Conservation (phyloP, 2,113 vertebrate species). For the Chionis minor region DNA sequence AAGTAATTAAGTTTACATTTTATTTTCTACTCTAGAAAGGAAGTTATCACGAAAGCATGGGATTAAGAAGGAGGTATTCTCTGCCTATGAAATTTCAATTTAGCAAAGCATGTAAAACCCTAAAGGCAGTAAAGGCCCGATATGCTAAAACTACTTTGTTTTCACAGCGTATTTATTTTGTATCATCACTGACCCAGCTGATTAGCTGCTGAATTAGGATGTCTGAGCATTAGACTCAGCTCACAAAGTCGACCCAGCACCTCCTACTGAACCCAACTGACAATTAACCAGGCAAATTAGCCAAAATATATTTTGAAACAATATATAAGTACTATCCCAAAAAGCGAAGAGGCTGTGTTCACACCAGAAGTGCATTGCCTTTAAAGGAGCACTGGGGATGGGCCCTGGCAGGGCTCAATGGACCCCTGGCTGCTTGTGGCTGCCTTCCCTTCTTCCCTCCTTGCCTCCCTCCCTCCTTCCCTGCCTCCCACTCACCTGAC, state of each 20-base stretch:
- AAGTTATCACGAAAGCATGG: conserved; percentile 67
- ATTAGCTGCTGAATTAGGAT: conserved; percentile 65
- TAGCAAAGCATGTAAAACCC: conserved; percentile 66
- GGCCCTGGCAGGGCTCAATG: not conserved
- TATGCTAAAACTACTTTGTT: conserved; percentile 59
- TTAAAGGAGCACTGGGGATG: not conserved
- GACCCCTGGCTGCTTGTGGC: not conserved
- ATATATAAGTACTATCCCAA: not conserved
- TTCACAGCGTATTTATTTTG: conserved; percentile 68
- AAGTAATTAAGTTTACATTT: conserved; percentile 76
- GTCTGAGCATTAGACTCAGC: not conserved
- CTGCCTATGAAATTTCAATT: conserved; percentile 77
- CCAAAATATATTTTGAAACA: not conserved
- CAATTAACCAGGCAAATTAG: not conserved
- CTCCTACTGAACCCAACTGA: not conserved
- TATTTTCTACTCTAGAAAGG: conserved; percentile 62
- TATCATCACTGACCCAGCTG: conserved; percentile 40
- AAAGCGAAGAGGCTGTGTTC: not conserved
- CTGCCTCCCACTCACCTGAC: not conserved
- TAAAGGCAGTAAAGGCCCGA: conserved; percentile 53
- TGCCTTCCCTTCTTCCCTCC: not conserved
- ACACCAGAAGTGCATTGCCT: not conserved
- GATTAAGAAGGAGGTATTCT: conserved; percentile 70
- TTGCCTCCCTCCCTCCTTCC: not conserved
- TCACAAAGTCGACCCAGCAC: not conserved